These are phyloP conservation scores for Schrankia costaestrigalis DNA, from an alignment of 2,888 invertebrate species.

Conservation along the genomic window DNA sequence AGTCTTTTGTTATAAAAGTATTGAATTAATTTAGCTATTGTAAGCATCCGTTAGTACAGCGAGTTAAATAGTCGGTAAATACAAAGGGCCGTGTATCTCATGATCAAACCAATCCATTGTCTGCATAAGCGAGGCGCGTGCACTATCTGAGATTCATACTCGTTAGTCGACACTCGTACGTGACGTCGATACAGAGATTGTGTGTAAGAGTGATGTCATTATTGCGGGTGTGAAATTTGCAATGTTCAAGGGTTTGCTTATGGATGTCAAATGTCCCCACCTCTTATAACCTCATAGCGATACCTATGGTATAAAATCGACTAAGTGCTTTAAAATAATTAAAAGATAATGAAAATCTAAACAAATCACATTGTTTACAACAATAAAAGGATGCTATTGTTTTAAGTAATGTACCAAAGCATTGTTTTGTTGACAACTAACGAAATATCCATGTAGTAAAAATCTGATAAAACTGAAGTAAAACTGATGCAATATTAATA, in stretches of 20 bases:
- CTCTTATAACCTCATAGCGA: too few species aligned
- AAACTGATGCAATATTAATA: too few species aligned
- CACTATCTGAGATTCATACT: conserved; percentile 56
- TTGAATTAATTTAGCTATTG: conserved; percentile 24
- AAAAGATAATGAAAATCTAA: too few species aligned
- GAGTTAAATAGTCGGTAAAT: conserved; percentile 38
- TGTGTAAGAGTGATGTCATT: conserved; percentile 37
- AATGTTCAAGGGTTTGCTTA: conserved; percentile 5
- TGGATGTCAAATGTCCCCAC: too few species aligned
- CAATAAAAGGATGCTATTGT: too few species aligned
- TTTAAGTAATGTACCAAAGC: too few species aligned
- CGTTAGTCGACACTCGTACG: conserved; percentile 36
- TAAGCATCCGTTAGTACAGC: conserved; percentile 31
- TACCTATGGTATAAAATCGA: too few species aligned
- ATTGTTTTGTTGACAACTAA: too few species aligned
- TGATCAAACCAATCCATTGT: conserved; percentile 50
- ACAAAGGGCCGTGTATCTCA: conserved; percentile 54
- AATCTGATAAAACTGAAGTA: too few species aligned
- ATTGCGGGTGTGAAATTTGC: conserved; percentile 15
- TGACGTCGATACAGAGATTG: conserved; percentile 63
- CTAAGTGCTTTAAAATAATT: too few species aligned
- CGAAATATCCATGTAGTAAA: too few species aligned
- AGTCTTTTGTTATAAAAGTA: background rate
- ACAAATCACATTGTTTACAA: too few species aligned
- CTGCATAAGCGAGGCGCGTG: conserved; percentile 52